phyloP scores from a whole-genome alignment of 2,888 invertebrate species.

The Cantharis nigra region DNA sequence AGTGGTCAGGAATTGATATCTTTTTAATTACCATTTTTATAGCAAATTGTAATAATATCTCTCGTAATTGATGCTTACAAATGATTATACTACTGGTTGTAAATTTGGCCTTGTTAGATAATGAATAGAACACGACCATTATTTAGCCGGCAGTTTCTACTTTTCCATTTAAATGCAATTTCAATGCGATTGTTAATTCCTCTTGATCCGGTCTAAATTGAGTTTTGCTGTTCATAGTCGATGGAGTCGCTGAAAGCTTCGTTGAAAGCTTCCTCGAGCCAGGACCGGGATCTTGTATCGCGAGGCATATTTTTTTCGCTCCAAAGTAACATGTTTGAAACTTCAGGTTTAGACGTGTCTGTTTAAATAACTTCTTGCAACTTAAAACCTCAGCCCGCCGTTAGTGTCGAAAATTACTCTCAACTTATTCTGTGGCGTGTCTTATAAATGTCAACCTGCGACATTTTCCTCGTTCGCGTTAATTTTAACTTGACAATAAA shows the following conservation, averaged over 20 bases:
- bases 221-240: background rate
- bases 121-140: background rate
- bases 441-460: constrained; percentile 9
- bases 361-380: constrained; percentile 2
- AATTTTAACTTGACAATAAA: background rate
- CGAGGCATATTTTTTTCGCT: background rate
- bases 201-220: background rate
- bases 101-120: constrained; percentile 1
- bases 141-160: background rate
- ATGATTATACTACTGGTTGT: background rate
- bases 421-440: background rate
- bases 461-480: background rate
- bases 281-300: background rate
- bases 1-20: constrained; percentile 38
- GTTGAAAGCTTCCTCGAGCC: background rate
- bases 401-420: constrained; percentile 10
- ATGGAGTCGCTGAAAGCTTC: background rate
- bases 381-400: background rate
- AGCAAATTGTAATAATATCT: background rate
- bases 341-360: background rate
- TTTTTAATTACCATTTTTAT: constrained; percentile 27
- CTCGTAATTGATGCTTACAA: background rate
- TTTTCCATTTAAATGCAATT: background rate
- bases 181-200: background rate
- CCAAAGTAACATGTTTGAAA: background rate